Conservation (phyloP, 35 echinoderm and acorn worm genomes). For the Nesometra sesokonis region DNA sequence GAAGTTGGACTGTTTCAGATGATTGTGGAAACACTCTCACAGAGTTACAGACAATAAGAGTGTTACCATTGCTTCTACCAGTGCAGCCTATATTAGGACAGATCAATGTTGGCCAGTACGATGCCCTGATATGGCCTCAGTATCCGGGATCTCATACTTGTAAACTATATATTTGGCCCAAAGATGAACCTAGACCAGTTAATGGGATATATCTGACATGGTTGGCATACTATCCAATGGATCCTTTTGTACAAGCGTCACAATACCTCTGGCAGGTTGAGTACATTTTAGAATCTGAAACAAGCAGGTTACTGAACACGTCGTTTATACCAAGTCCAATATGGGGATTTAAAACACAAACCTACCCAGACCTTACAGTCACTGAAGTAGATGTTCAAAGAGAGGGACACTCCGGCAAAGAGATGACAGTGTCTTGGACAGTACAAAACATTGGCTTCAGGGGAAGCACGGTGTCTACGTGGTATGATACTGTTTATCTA, state of each 20-base stretch:
- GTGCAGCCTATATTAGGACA: neutral
- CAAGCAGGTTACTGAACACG: neutral
- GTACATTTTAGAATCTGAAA: neutral
- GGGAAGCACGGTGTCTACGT: neutral
- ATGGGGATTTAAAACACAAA: constrained; percentile 12
- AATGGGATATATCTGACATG: neutral
- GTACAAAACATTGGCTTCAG: constrained; percentile 7
- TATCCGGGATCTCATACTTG: neutral
- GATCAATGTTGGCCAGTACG: neutral
- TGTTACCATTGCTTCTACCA: neutral
- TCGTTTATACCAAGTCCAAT: constrained; percentile 11
- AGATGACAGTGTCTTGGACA: constrained; percentile 13
- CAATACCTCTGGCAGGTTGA: constrained; percentile 18
- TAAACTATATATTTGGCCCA: neutral
- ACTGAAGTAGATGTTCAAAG: neutral
- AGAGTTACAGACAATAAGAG: neutral
- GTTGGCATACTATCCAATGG: neutral
- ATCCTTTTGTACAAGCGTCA: neutral
- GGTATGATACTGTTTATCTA: constrained; percentile 6
- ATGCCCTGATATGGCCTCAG: neutral
- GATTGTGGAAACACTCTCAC: neutral
- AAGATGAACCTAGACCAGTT: neutral
- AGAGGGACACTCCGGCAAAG: neutral
- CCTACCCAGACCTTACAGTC: neutral
- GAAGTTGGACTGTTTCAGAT: constrained; percentile 3